Evolutionary conservation across 2,113 vertebrate species (phyloP).

Genomic region (Eurypyga helias): DNA sequence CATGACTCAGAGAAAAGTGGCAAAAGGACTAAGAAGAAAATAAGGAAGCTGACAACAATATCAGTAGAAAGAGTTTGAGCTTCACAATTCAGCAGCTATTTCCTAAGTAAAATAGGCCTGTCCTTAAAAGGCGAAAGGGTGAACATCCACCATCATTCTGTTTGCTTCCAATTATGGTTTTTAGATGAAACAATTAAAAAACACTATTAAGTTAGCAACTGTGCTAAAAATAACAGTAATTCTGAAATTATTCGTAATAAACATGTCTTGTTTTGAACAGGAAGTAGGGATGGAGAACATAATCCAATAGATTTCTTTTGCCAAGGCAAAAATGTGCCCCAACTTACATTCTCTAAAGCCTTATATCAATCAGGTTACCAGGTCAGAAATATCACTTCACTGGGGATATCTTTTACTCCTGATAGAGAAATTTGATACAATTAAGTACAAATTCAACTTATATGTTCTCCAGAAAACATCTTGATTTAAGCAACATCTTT

Average conservation of each 20-base stretch:
- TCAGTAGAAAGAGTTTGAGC: neutral
- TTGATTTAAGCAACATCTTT: neutral
- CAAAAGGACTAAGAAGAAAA: neutral
- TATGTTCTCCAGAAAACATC: neutral
- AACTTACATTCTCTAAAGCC: neutral
- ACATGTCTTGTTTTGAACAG: neutral
- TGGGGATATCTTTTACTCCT: neutral
- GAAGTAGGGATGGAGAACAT: neutral
- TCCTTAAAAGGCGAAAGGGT: neutral
- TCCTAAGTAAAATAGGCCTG: neutral
- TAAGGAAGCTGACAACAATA: neutral
- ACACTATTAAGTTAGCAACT: neutral
- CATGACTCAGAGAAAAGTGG: neutral
- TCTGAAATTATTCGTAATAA: conserved; percentile 33
- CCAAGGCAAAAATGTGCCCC: neutral
- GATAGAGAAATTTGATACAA: neutral
- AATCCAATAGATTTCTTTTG: conserved; percentile 5
- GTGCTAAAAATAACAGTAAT: conserved; percentile 19
- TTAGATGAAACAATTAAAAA: neutral
- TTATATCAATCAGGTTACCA: neutral
- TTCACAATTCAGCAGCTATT: neutral
- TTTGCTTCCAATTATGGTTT: neutral
- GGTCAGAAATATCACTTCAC: neutral
- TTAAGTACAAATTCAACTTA: neutral
- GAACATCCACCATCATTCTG: neutral